Evolutionary conservation across 2,797 vertebrate species (phyloP).

Genomic region (Rhodeus uyekii): DNA sequence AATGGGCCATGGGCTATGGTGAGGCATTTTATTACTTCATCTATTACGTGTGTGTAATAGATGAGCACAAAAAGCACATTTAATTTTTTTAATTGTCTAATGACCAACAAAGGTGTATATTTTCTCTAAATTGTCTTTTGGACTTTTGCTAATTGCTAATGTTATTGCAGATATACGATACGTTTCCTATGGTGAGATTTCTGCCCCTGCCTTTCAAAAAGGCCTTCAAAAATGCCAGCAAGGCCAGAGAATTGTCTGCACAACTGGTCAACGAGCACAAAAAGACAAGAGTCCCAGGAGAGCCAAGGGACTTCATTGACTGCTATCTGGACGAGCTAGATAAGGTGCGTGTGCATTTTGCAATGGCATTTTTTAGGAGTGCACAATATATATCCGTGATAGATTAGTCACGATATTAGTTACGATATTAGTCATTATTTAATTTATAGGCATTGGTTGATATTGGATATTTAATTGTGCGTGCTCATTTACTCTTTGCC

Average conservation of each 20-base stretch:
- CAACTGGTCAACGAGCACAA: slow-evolving; percentile 61
- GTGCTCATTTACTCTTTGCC: neutral
- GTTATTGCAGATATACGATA: slow-evolving; percentile 68
- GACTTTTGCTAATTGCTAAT: neutral
- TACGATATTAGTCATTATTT: neutral
- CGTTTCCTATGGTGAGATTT: slow-evolving; percentile 57
- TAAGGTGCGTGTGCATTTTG: slow-evolving; percentile 51
- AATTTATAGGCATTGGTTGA: neutral
- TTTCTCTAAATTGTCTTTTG: neutral
- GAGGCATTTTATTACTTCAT: slow-evolving; percentile 40
- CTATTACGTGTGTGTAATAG: neutral
- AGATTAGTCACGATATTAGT: neutral
- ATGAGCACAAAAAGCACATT: neutral
- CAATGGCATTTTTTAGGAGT: neutral
- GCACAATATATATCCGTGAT: neutral
- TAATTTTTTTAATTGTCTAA: neutral
- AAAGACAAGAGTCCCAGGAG: slow-evolving; percentile 57
- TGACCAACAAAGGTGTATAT: neutral
- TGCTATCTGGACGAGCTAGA: slow-evolving; percentile 69
- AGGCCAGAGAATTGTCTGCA: slow-evolving; percentile 21
- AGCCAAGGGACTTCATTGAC: slow-evolving; percentile 69
- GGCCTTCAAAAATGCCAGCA: slow-evolving; percentile 57
- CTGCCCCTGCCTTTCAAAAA: slow-evolving; percentile 68
- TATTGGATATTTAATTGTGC: neutral
- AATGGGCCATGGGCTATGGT: slow-evolving; percentile 77